These are phyloP conservation scores for Pachycephus smyrnensis DNA, from an alignment of 2,888 invertebrate species.

Conservation along the genomic window DNA sequence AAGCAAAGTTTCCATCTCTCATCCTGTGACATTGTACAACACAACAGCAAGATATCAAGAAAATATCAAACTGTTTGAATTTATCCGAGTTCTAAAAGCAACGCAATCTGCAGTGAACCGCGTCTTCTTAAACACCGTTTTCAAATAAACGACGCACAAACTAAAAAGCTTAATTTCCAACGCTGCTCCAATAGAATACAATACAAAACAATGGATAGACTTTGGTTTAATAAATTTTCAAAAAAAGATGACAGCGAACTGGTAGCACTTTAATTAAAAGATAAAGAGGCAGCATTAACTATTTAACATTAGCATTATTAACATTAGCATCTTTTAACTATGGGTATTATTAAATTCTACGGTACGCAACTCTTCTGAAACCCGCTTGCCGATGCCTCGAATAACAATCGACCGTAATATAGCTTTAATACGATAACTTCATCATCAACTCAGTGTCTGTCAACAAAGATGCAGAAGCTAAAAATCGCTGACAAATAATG, in stretches of 20 bases:
- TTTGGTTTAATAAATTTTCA: background rate
- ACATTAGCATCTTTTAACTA: background rate
- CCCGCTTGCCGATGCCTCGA: constrained; percentile 1
- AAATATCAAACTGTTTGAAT: background rate
- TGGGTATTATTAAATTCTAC: background rate
- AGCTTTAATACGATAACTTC: constrained; percentile 38
- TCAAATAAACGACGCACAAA: background rate
- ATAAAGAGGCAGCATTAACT: background rate
- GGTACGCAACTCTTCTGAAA: background rate
- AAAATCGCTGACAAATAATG: constrained; percentile 29
- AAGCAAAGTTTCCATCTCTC: constrained; percentile 19
- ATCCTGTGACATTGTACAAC: constrained; percentile 22
- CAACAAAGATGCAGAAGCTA: constrained; percentile 38
- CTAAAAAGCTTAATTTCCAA: background rate
- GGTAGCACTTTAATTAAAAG: background rate
- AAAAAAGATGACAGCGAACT: background rate
- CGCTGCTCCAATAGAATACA: background rate
- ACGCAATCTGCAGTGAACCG: background rate
- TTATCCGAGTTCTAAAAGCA: background rate
- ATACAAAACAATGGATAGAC: background rate
- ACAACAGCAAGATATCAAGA: background rate
- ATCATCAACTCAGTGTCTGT: constrained; percentile 47
- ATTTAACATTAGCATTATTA: no score
- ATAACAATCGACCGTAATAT: constrained; percentile 10
- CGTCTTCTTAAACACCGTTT: background rate